phyloP scores from a whole-genome alignment of 2,888 invertebrate species.

The Conops quadrifasciatus region DNA sequence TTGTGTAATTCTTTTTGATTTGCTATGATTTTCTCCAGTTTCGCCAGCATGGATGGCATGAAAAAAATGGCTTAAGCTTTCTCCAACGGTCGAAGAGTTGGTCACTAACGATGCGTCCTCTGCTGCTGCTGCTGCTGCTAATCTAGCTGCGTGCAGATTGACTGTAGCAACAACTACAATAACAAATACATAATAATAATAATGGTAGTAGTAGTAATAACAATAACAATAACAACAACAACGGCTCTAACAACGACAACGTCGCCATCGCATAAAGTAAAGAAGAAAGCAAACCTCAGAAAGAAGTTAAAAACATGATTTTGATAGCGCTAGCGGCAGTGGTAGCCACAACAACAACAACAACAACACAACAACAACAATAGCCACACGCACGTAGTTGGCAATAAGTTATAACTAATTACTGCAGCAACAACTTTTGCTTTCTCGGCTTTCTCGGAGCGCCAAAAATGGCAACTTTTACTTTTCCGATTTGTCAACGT shows the following conservation, averaged over 20 bases:
- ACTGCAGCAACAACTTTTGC: constrained; percentile 23
- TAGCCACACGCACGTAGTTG: constrained; percentile 46
- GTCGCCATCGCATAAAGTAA: background rate
- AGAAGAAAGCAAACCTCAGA: background rate
- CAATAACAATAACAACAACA: constrained; percentile 5
- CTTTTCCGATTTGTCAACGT: background rate
- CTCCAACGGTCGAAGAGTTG: background rate
- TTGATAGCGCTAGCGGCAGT: background rate
- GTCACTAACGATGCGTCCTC: background rate
- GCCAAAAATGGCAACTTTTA: background rate
- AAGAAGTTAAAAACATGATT: constrained; percentile 13
- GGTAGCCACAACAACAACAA: background rate
- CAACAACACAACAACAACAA: background rate
- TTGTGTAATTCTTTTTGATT: background rate
- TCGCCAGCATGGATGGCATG: background rate
- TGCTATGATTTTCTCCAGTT: background rate
- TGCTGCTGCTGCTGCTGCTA: constrained; percentile 7
- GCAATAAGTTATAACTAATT: constrained; percentile 48
- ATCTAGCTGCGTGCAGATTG: constrained; percentile 8
- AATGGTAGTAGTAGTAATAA: background rate
- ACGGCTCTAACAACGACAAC: background rate
- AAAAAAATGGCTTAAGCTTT: background rate
- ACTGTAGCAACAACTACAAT: constrained; percentile 2
- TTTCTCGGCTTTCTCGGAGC: background rate
- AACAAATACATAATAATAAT: constrained; percentile 9